Base-by-base conservation (phyloP, 2,888 invertebrate species). In the Macrophya annulata region DNA sequence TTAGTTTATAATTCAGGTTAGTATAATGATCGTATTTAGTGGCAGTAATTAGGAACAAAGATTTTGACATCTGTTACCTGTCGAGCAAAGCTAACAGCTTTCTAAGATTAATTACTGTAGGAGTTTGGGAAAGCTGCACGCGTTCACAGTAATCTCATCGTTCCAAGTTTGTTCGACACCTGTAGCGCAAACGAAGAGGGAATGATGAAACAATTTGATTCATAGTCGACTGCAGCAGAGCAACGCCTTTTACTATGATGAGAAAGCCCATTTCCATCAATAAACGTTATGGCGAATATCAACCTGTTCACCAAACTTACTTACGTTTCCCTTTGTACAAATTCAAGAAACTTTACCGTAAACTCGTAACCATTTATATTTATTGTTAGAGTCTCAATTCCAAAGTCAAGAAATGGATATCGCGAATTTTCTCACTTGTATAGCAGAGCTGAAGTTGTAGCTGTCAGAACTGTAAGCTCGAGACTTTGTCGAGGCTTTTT, bases 61-160 rank as follows among this genome's bases (percentile, higher is more conserved):
- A 59, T 62, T 43, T 40, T 62, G 81, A 81, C 81, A 81, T 40
- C 59, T 81, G 59, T 62, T 43, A 59, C 62, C 15, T 25, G 81
- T 62, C 81, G 62, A 81, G 62, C n/a, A 62, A 31, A 62, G 79
- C 79, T 43, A 62, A 62, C 79, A 62, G 81, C 62, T 45, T 81
- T 62, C 62, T 21, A 43, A 62, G 81, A 81, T 81, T 81, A 62
- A 81, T 81, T 81, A 62, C 81, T 81, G 12, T 6, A 81, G 17
- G 15, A 81, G 59, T 81, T 43, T 43, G 81, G 43, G 59, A 43
- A 59, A 81, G 62, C n/a, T n/a, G n/a, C 62, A 62, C 43, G 62
- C 43, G 59, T 62, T 62, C 59, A 21, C 59, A 21, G 59, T 81
- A 81, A 59, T 81, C 81, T 81, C 81, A 62, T 43, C 59, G 59